Conservation (phyloP, 2,797 vertebrate species). For the Falco rusticolus region DNA sequence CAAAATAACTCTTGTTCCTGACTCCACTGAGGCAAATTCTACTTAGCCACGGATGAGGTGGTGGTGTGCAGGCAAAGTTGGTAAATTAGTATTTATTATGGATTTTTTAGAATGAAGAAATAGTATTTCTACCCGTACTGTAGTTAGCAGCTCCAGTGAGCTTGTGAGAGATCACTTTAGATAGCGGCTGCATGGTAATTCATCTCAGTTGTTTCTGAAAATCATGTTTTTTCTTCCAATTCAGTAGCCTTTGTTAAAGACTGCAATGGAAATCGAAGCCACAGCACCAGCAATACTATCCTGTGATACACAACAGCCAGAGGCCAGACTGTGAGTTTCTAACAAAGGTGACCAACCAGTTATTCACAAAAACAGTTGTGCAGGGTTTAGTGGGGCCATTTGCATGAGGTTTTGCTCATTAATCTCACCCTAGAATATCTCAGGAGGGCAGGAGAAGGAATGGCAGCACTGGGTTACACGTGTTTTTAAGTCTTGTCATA, state of each 20-base stretch:
- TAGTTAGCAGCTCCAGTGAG: not conserved
- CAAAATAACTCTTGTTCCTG: not conserved
- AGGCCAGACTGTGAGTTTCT: not conserved
- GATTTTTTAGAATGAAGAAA: not conserved
- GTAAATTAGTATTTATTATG: not conserved
- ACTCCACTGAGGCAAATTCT: not conserved
- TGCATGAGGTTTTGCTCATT: not conserved
- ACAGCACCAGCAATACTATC: not conserved
- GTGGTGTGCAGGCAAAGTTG: not conserved
- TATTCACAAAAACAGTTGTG: not conserved
- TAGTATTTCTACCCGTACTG: not conserved
- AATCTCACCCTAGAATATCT: not conserved
- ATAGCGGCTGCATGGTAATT: not conserved
- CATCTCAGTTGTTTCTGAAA: not conserved
- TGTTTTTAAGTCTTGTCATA: not conserved
- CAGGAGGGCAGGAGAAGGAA: not conserved
- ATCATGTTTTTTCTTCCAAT: not conserved
- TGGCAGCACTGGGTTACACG: not conserved
- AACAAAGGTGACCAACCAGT: not conserved
- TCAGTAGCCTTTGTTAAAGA: not conserved
- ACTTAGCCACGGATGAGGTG: not conserved
- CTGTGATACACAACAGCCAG: not conserved
- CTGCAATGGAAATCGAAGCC: not conserved
- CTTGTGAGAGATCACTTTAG: not conserved
- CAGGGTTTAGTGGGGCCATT: not conserved